Evolutionary conservation across 2,113 vertebrate species (phyloP).

Genomic region (Actinemys pallida): DNA sequence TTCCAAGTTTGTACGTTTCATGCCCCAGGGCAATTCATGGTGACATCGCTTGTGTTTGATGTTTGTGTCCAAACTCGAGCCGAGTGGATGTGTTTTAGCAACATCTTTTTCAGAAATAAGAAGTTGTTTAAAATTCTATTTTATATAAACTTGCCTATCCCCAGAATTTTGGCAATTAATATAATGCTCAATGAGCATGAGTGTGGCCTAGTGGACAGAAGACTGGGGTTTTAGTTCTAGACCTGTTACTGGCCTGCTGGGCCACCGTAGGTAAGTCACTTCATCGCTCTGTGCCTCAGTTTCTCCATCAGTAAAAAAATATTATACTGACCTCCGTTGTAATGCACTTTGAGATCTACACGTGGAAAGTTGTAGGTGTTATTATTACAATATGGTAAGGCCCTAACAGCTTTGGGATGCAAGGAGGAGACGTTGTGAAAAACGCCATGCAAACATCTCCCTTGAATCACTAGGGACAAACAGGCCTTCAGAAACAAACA

Average conservation of each 20-base stretch:
- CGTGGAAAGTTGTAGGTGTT: background rate
- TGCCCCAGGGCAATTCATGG: fast-evolving
- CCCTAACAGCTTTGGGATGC: background rate
- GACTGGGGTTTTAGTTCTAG: background rate
- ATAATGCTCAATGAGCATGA: background rate
- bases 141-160: too few species aligned
- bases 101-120: background rate
- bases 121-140: background rate
- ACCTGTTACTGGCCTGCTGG: background rate
- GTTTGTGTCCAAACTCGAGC: background rate
- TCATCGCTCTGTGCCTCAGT: background rate
- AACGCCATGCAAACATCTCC: fast-evolving
- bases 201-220: background rate
- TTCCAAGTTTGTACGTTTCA: background rate
- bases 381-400: background rate
- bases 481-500: background rate
- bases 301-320: background rate
- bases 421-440: background rate
- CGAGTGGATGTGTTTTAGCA: background rate
- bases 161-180: too few species aligned
- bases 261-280: background rate
- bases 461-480: background rate
- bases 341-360: background rate
- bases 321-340: background rate
- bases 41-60: background rate